Base-by-base conservation (phyloP, 2,888 invertebrate genomes). In the Tanaodytes sp. region DNA sequence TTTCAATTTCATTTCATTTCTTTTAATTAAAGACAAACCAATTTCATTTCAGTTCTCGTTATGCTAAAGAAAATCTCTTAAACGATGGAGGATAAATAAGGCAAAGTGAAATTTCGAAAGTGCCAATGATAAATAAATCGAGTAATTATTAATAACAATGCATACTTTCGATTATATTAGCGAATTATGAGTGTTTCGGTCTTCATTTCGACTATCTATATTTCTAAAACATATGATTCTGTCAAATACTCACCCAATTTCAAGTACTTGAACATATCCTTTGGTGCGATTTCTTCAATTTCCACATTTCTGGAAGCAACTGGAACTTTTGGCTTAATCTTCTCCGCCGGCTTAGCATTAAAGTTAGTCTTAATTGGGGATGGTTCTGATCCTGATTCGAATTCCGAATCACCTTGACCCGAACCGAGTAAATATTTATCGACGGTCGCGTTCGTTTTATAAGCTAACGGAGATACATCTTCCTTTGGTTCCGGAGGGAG, bases 211-310 rank as follows among this genome's bases (percentile, higher is more conserved):
- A n/a, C n/a, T n/a, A n/a, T n/a, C n/a, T n/a, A n/a, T n/a, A n/a
- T n/a, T n/a, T n/a, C n/a, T n/a, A n/a, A n/a, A n/a, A n/a, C n/a
- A n/a, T n/a, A n/a, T n/a, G n/a, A n/a, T n/a, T n/a, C n/a, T n/a
- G n/a, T n/a, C n/a, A n/a, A 23, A 23, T 33, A 51, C 90, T 91
- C 81, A 92, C 92, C 91, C 51, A 92, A 86, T 77, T 91, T 91
- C 88, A 91, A 90, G 84, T 90, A 89, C 82, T 90, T 89, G 86
- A 91, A 91, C 79, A 91, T 90, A 73, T 90, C 90, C 79, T 91
- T 91, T 39, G 91, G 79, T 3, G 82, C 82, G 36, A 83, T 82
- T 65, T 82, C 80, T 14, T 82, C 82, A 8, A 80, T 71, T 5
- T 81, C 81, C 36, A 77, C 54, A 42, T 70, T 77, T 52, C 72